Conservation (phyloP, 2,113 vertebrate genomes). For the Aspidoscelis tigris region DNA sequence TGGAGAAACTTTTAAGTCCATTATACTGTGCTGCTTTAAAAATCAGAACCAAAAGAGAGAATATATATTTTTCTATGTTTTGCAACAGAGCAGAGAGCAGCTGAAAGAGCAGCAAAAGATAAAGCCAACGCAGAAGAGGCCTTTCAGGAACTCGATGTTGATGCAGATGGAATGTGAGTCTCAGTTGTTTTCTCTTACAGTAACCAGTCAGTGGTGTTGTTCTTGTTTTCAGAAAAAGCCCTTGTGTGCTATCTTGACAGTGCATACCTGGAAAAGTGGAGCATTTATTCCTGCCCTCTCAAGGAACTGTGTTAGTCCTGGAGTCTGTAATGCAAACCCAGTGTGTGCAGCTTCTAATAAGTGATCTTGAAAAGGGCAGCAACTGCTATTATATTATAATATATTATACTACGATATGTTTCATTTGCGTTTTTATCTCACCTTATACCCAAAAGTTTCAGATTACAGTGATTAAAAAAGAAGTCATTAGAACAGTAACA, state of each 20-base stretch:
- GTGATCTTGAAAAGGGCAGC: neutral
- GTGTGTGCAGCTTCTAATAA: neutral
- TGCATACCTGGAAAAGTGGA: neutral
- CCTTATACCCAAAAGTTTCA: no score
- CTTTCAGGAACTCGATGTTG: constrained; percentile 86
- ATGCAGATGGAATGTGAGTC: constrained; percentile 86
- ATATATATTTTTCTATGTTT: neutral
- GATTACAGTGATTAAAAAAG: no score
- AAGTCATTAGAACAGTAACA: no score
- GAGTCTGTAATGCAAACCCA: neutral
- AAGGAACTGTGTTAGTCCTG: neutral
- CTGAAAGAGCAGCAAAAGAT: constrained; percentile 76
- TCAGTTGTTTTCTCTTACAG: neutral
- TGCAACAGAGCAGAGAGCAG: constrained; percentile 83
- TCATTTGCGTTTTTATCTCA: no score
- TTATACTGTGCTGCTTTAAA: neutral
- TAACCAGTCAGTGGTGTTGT: no score
- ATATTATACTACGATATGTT: no score
- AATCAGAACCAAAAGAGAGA: no score
- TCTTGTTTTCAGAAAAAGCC: neutral
- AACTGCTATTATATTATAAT: no score
- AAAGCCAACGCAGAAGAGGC: constrained; percentile 76
- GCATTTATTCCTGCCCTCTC: neutral
- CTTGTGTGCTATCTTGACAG: neutral
- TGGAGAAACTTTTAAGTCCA: neutral